These are phyloP conservation scores for Mactra quadrangularis DNA, from an alignment of 1,140 invertebrate genomes.

Conservation along the genomic window DNA sequence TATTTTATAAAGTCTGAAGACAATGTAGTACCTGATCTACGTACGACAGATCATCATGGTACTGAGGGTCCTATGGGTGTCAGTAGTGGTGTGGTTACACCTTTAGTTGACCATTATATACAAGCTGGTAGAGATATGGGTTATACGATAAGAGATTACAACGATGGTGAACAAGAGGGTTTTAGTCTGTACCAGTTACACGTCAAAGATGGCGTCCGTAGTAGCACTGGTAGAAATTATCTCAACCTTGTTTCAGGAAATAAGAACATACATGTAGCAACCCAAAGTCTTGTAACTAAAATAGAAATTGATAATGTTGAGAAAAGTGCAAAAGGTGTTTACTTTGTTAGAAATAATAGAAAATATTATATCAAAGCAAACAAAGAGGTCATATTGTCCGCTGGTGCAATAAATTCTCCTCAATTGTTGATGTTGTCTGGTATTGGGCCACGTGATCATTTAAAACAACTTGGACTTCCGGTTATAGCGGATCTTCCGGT, in stretches of 20 bases:
- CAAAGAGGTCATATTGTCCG: constrained; percentile 86
- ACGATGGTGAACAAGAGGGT: constrained; percentile 29
- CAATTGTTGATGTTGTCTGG: constrained; percentile 87
- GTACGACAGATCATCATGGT: constrained; percentile 12
- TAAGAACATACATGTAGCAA: constrained; percentile 9
- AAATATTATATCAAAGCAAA: constrained; percentile 86
- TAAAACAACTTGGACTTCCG: constrained; percentile 67
- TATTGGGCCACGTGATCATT: constrained; percentile 85
- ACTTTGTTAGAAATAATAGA: constrained; percentile 73
- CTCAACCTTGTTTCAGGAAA: neutral
- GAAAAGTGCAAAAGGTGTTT: constrained; percentile 65
- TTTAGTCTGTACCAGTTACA: constrained; percentile 6
- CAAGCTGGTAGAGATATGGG: constrained; percentile 57
- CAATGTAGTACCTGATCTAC: neutral
- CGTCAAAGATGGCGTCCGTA: constrained; percentile 14
- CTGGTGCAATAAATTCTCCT: constrained; percentile 86
- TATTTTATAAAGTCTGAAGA: constrained; percentile 57
- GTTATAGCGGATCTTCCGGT: constrained; percentile 88
- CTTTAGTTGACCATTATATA: constrained; percentile 3
- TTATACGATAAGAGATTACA: constrained; percentile 81
- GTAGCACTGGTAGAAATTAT: constrained; percentile 6
- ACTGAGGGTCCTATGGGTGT: constrained; percentile 25
- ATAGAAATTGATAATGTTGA: constrained; percentile 24
- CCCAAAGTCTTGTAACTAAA: neutral
- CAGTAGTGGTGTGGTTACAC: neutral